phyloP scores from a whole-genome alignment of 2,888 invertebrate species.

The Caenorhabditis sinica region DNA sequence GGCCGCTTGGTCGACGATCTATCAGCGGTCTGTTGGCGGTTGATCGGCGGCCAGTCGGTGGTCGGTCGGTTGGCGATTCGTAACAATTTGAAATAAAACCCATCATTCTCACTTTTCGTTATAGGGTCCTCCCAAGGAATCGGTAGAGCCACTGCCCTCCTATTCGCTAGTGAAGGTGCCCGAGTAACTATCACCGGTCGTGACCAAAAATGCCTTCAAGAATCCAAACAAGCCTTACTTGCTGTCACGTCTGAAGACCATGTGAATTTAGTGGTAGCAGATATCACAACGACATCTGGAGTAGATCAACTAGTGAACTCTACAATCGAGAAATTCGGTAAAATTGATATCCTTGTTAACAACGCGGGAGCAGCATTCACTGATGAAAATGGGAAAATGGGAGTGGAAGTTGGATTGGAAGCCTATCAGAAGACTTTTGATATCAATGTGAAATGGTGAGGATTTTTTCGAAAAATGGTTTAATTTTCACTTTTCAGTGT shows the following conservation, averaged over 20 bases:
- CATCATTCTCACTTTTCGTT: neutral
- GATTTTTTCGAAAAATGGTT: too few species aligned
- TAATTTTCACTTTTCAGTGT: conserved; percentile 19
- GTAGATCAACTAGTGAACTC: conserved; percentile 4
- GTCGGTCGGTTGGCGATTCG: too few species aligned
- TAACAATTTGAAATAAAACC: too few species aligned
- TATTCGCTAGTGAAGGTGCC: conserved; percentile 20
- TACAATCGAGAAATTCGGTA: conserved; percentile 36
- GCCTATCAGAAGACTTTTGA: conserved; percentile 30
- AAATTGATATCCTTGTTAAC: conserved; percentile 35
- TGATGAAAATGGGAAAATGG: conserved; percentile 6
- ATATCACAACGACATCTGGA: conserved; percentile 24
- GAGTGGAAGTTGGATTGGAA: conserved; percentile 12
- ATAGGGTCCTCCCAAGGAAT: conserved; percentile 28
- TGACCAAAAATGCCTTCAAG: neutral
- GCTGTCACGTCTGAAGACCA: neutral
- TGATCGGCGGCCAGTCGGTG: too few species aligned
- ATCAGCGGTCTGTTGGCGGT: too few species aligned
- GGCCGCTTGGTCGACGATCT: too few species aligned
- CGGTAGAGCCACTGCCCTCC: conserved; percentile 16
- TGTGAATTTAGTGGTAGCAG: neutral
- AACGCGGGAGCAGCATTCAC: conserved; percentile 37
- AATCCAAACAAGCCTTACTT: neutral
- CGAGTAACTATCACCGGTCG: conserved; percentile 9
- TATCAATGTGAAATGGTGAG: conserved; percentile 31